Percentiles rank a stretch among this genome's conserved stretches.
Evolutionary conservation across 1,140 invertebrate genomes (phyloP).

Genomic region (Formica selysi): DNA sequence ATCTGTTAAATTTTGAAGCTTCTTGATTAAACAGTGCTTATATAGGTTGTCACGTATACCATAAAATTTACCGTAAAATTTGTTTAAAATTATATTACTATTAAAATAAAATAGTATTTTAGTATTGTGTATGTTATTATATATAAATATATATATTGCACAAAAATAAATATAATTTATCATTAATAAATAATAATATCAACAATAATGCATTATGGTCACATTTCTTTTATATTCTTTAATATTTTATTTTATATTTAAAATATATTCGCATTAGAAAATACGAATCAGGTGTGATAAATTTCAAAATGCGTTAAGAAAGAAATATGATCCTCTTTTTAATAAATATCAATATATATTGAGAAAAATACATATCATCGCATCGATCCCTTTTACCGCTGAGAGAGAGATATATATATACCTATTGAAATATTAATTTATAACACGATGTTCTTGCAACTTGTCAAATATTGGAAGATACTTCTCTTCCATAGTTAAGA

Average conservation of each 20-base stretch:
- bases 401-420: background rate
- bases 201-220: background rate
- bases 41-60: background rate
- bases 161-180: background rate
- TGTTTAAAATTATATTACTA: background rate
- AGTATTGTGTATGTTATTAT: background rate
- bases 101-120: background rate
- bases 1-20: background rate
- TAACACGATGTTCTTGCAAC: constrained; percentile 39
- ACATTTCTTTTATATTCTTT: background rate
- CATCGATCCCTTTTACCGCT: constrained; percentile 6
- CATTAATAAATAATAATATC: constrained; percentile 2
- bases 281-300: constrained; percentile 6
- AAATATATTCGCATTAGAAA: background rate
- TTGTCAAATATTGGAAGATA: constrained; percentile 48
- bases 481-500: constrained; percentile 6
- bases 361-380: background rate
- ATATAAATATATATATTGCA: background rate
- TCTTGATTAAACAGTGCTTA: too few species aligned
- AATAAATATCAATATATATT: constrained; percentile 33
- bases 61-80: background rate
- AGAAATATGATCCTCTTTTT: background rate
- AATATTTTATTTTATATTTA: background rate
- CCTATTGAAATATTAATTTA: constrained; percentile 49
- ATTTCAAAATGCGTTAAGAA: background rate